A percentile compares a stretch with the other conserved stretches of the same genome.
Evolutionary conservation across 2,888 invertebrate genomes (phyloP).

Genomic region (Tuta absoluta): DNA sequence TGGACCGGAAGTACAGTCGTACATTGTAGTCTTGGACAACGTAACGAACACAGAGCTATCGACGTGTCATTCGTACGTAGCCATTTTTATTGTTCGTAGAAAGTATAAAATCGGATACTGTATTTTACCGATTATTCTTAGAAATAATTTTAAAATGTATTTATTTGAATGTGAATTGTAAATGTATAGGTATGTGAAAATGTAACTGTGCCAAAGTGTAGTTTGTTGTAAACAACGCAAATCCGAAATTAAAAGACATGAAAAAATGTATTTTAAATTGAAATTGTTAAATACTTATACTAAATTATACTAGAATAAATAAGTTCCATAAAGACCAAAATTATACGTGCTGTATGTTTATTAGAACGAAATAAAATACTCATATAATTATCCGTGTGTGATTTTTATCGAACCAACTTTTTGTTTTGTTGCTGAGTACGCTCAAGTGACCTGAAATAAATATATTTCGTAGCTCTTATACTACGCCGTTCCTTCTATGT

Average conservation of each 20-base stretch:
- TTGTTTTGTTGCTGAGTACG: neutral
- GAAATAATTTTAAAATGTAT: neutral
- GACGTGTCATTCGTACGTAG: neutral
- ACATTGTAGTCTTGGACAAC: neutral
- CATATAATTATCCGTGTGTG: neutral
- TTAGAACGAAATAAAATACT: conserved; percentile 29
- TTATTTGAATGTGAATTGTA: conserved; percentile 10
- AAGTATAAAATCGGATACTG: neutral
- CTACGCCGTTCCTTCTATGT: too few species aligned
- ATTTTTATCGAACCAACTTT: neutral
- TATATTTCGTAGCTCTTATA: too few species aligned
- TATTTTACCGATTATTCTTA: neutral
- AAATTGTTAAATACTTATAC: conserved; percentile 19
- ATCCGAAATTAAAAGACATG: conserved; percentile 23
- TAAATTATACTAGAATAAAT: conserved; percentile 16
- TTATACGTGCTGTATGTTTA: conserved; percentile 26
- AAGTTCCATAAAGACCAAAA: conserved; percentile 27
- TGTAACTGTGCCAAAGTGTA: conserved; percentile 21
- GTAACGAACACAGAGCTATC: neutral
- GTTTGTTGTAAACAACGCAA: conserved; percentile 21
- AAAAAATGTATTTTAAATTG: conserved; percentile 11
- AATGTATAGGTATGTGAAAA: conserved; percentile 1
- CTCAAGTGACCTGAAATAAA: too few species aligned
- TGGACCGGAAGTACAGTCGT: neutral
- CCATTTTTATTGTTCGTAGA: conserved; percentile 5